Evolutionary conservation across 2,888 invertebrate species (phyloP), one percentile per base, ranked within the genome.

Genomic region (Eupithecia dodoneata): DNA sequence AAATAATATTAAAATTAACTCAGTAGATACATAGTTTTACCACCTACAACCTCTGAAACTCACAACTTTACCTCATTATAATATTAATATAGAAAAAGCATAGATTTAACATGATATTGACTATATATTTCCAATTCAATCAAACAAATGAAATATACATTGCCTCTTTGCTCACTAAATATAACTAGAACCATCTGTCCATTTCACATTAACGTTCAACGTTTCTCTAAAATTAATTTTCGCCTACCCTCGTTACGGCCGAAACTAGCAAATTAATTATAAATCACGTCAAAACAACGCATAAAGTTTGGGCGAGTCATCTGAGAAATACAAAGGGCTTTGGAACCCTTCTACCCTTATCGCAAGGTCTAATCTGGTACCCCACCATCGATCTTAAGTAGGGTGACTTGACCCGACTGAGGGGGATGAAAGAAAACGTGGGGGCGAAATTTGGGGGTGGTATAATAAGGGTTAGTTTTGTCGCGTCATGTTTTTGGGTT

Each of bases 181-280:
- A 42, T 66, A 18, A 45, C 42, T 69, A 69, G 4, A 69, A 45
- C 45, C 78, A 73, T 78, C 77, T 76, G 75, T 73, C 71, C 18
- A 70, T 75, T 52, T 79, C 77, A 81, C 80, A 81, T 76, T 75
- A 71, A 65, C 75, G 70, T 67, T 78, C 78, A 83, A 81, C 86
- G 88, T 87, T 89, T 88, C 85, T 86, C 88, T 87, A 88, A 88
- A 91, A 91, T 91, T 90, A 91, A 91, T 90, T 89, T 74, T 86
- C 85, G 84, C 86, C 86, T 79, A 86, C 93, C 92, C 92, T 91
- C 90, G 89, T 93, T 90, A 93, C 89, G 91, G 89, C 85, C 83
- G 87, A 94, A 95, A 95, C 94, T 95, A 95, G 91, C 94, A 92
- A 94, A 95, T 95, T 94, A 94, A 95, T 95, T 95, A 95, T 92